Conservation (phyloP, 1,140 invertebrate species). For the Hormaphis cornu region DNA sequence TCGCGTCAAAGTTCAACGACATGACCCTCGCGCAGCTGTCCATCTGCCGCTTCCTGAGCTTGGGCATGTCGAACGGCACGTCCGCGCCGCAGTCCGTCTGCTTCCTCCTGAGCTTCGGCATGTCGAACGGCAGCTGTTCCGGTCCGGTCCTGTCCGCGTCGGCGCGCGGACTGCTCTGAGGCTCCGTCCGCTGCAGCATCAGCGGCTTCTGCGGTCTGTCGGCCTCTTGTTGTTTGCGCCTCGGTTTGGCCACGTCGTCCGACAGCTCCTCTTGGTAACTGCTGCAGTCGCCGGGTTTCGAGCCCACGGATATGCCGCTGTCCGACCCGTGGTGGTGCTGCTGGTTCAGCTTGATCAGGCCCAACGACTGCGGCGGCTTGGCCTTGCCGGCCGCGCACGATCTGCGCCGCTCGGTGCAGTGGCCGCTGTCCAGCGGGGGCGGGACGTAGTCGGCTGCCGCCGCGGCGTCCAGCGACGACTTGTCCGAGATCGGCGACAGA, state of each 20-base stretch:
- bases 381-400: conserved; percentile 50
- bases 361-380: conserved; percentile 36
- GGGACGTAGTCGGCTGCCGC: conserved; percentile 32
- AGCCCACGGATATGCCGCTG: conserved; percentile 71
- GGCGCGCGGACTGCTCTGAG: no score
- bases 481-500: conserved; percentile 78
- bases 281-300: conserved; percentile 11
- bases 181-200: no score
- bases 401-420: conserved; percentile 53
- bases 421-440: background rate
- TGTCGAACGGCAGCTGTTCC: background rate
- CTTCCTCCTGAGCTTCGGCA: conserved; percentile 23
- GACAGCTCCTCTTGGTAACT: conserved; percentile 56
- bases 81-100: conserved; percentile 52
- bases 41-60: conserved; percentile 55
- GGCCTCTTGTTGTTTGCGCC: conserved; percentile 54
- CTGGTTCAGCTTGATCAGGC: conserved; percentile 43
- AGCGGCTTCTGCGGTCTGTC: no score
- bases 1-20: conserved; percentile 14
- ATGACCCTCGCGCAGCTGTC: background rate
- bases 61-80: conserved; percentile 82
- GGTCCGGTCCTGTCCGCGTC: background rate
- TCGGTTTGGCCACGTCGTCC: conserved; percentile 82
- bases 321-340: conserved; percentile 66
- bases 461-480: conserved; percentile 66